Conservation (phyloP, 2,888 invertebrate species). For the Oxystoma pomonae region DNA sequence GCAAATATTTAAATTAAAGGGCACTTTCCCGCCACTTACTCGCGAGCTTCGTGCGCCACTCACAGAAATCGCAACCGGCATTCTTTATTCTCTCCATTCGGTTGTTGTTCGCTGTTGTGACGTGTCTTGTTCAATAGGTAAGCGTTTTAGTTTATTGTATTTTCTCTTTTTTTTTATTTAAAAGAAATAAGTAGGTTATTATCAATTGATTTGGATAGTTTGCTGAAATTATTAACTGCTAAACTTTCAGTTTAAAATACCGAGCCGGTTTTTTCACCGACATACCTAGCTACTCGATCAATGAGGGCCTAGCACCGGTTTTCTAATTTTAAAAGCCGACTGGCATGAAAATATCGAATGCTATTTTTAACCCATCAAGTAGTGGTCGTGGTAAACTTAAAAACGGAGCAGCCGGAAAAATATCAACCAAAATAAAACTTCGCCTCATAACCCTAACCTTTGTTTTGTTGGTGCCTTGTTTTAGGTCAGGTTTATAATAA, state of each 20-base stretch:
- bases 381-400: neutral
- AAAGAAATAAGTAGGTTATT: too few species aligned
- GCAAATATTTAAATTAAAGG: too few species aligned
- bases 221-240: too few species aligned
- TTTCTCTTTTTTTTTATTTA: neutral
- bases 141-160: neutral
- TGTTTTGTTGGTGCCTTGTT: neutral
- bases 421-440: neutral
- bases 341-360: neutral
- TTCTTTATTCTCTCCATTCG: neutral
- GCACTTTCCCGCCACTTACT: neutral
- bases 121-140: neutral
- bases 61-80: neutral
- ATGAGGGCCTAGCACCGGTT: neutral
- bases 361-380: neutral
- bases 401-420: neutral
- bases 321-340: neutral
- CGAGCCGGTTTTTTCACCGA: too few species aligned
- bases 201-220: too few species aligned
- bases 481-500: neutral
- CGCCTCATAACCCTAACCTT: neutral
- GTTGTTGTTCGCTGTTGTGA: neutral
- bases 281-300: too few species aligned
- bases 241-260: too few species aligned
- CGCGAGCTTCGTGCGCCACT: neutral